Conservation (phyloP, 1,140 invertebrate genomes). For the Caerostris extrusa region DNA sequence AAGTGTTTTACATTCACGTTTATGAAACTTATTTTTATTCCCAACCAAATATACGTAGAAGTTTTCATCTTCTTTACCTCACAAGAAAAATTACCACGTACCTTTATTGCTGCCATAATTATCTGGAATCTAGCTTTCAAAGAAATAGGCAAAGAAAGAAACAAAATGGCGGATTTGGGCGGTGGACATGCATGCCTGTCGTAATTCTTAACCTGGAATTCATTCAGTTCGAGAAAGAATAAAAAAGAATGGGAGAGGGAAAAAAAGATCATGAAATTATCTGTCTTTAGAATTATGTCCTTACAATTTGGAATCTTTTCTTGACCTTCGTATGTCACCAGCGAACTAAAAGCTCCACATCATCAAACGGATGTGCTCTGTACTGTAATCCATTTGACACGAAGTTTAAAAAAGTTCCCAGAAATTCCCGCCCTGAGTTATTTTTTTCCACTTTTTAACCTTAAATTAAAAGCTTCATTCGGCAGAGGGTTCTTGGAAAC, state of each 20-base stretch:
- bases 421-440: neutral
- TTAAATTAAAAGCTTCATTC: neutral
- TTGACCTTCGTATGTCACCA: neutral
- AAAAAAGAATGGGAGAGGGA: neutral
- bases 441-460: neutral
- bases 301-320: neutral
- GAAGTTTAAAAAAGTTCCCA: neutral
- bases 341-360: neutral
- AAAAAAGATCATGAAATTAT: neutral
- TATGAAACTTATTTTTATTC: no score
- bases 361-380: neutral
- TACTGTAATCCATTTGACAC: conserved; percentile 1
- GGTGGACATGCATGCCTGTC: neutral
- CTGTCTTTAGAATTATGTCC: neutral
- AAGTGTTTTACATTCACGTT: no score
- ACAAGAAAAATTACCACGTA: neutral
- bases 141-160: neutral
- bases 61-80: neutral
- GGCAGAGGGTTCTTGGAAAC: neutral
- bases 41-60: neutral
- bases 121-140: neutral
- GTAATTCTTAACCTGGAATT: neutral
- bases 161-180: conserved; percentile 21
- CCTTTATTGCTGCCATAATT: neutral
- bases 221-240: neutral